Evolutionary conservation across 2,113 vertebrate genomes (phyloP).

Genomic region (Corythornis vintsioides): DNA sequence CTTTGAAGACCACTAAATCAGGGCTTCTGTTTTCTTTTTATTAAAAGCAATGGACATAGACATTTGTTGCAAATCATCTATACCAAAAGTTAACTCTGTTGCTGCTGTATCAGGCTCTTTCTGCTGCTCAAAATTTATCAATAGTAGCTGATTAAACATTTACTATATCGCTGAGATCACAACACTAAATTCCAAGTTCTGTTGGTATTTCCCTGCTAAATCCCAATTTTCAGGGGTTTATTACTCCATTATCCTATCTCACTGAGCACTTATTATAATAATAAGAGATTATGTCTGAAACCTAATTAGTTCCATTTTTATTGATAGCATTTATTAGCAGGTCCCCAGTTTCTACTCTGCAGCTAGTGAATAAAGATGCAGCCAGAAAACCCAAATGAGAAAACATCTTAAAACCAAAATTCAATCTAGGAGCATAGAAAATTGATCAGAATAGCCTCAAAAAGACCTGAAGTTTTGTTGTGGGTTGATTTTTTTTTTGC

Average conservation of each 20-base stretch:
- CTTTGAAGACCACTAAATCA: neutral
- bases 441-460: neutral
- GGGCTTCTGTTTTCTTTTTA: neutral
- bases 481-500: neutral
- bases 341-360: neutral
- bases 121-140: neutral
- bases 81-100: neutral
- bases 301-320: conserved; percentile 56
- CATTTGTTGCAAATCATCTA: neutral
- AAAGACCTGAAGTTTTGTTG: neutral
- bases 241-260: conserved; percentile 29
- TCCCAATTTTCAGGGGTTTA: conserved; percentile 4
- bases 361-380: neutral
- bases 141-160: neutral
- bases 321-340: neutral
- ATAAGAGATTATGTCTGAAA: conserved; percentile 36
- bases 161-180: neutral
- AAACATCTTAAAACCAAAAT: neutral
- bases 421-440: neutral
- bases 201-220: neutral
- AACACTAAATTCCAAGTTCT: neutral
- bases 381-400: neutral
- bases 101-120: neutral
- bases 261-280: neutral
- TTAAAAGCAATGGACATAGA: neutral